Percentiles rank a stretch among this genome's conserved stretches.
These are phyloP conservation scores for Gibbula magus DNA, from an alignment of 2,888 invertebrate genomes.

Conservation along the genomic window DNA sequence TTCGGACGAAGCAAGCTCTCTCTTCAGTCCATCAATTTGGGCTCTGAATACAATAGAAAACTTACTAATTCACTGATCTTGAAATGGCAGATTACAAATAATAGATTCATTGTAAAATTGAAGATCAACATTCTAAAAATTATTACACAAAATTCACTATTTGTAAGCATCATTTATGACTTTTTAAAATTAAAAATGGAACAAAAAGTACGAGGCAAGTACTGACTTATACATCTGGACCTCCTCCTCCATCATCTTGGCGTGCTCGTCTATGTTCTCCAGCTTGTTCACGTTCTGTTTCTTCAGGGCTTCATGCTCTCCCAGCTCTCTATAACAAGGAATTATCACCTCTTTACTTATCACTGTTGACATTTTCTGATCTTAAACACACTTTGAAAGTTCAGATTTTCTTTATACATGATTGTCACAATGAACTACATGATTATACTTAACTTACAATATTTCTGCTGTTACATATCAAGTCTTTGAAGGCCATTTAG, in stretches of 20 bases:
- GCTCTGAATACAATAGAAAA: constrained; percentile 53
- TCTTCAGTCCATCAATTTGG: constrained; percentile 82
- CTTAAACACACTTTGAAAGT: too few species aligned
- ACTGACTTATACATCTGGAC: constrained; percentile 61
- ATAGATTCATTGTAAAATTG: neutral
- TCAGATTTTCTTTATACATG: too few species aligned
- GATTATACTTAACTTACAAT: too few species aligned
- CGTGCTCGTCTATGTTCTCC: constrained; percentile 58
- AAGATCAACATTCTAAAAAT: neutral
- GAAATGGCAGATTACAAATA: neutral
- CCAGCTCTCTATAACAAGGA: constrained; percentile 81
- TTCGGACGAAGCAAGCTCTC: constrained; percentile 91
- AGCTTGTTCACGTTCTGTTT: constrained; percentile 70
- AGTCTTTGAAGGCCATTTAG: too few species aligned
- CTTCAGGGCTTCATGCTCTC: constrained; percentile 73
- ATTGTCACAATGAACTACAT: too few species aligned
- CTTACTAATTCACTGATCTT: neutral
- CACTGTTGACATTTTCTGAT: too few species aligned
- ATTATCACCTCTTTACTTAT: neutral
- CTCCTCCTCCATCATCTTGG: constrained; percentile 57
- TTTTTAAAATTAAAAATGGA: neutral
- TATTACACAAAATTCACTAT: neutral
- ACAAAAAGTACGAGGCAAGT: neutral
- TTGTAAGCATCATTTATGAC: neutral
- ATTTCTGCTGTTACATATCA: too few species aligned